Conservation (phyloP, 2,888 invertebrate species). For the Proisotoma minuta region DNA sequence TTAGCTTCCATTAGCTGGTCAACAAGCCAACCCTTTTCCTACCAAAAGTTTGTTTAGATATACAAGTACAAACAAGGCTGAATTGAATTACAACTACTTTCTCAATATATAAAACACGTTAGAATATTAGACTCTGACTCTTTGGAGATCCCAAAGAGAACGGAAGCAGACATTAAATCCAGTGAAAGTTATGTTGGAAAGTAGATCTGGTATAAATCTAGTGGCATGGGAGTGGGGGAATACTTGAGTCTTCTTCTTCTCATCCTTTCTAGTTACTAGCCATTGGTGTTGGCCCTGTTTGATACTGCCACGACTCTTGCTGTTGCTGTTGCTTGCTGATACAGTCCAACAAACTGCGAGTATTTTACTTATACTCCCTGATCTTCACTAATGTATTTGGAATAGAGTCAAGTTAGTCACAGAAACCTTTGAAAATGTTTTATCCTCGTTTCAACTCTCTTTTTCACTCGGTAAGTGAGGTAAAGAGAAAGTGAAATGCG, state of each 20-base stretch:
- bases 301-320: too few species aligned
- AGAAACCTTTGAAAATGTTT: constrained; percentile 1
- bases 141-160: background rate
- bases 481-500: too few species aligned
- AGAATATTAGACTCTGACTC: background rate
- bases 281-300: too few species aligned
- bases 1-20: background rate
- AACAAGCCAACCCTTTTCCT: background rate
- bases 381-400: constrained; percentile 8
- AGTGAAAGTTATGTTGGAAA: constrained; percentile 15
- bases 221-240: constrained; percentile 1
- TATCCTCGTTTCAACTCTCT: constrained; percentile 1
- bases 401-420: constrained; percentile 14
- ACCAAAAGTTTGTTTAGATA: background rate
- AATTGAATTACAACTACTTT: background rate
- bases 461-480: background rate
- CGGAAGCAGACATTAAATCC: constrained; percentile 18
- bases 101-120: background rate
- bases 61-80: background rate
- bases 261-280: too few species aligned
- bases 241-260: background rate
- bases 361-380: background rate
- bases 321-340: too few species aligned
- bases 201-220: constrained; percentile 14
- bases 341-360: too few species aligned